Conservation (phyloP, 2,113 vertebrate genomes). For the Trichechus manatus region DNA sequence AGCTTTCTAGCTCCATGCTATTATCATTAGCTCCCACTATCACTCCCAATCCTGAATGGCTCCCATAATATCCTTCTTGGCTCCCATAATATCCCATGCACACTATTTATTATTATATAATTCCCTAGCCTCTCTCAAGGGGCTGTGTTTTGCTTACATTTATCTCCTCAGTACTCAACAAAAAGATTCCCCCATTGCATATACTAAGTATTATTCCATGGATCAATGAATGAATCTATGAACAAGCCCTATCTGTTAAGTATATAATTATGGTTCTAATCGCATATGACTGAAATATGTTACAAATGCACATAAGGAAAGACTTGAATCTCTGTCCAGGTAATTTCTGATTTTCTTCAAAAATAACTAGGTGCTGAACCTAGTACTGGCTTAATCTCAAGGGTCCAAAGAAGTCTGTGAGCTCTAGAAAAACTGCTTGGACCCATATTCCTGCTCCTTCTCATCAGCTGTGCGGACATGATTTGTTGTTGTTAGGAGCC, state of each 20-base stretch:
- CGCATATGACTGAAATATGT: background rate
- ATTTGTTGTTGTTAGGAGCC: background rate
- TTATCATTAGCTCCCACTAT: fast-evolving
- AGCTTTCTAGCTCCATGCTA: background rate
- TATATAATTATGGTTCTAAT: background rate
- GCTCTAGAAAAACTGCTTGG: background rate
- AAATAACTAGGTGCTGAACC: background rate
- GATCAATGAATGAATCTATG: background rate
- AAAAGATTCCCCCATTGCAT: background rate
- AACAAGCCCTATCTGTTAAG: background rate
- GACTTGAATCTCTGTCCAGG: background rate
- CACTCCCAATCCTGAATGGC: background rate
- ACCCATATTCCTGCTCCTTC: background rate
- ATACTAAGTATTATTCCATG: background rate
- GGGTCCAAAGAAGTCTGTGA: background rate
- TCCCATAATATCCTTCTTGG: too few relatives aligned
- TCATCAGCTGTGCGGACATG: background rate
- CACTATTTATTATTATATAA: background rate
- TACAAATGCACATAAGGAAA: background rate
- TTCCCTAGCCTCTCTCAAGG: background rate
- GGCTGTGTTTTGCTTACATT: background rate
- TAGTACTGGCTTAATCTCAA: background rate
- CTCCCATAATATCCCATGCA: background rate
- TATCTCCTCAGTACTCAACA: background rate
- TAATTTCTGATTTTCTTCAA: background rate